Conservation (phyloP, 2,113 vertebrate species). For the Tauraco erythrolophus region DNA sequence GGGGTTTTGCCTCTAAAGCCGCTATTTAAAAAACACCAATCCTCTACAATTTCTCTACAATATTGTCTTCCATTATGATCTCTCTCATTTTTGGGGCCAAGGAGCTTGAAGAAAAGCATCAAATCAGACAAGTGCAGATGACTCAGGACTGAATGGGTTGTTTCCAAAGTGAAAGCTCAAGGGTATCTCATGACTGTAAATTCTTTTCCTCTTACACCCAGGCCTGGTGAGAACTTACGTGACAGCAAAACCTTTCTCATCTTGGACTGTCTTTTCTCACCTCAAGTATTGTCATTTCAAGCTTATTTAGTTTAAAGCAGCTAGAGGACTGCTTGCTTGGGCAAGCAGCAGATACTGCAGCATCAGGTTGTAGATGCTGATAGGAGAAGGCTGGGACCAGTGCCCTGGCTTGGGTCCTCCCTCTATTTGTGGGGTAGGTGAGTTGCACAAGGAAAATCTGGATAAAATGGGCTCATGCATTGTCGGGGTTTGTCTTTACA, state of each 20-base stretch:
- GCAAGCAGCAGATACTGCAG: background rate
- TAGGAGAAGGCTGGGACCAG: background rate
- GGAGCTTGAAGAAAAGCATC: background rate
- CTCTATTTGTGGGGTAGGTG: fast-evolving
- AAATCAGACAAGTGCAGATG: background rate
- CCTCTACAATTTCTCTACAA: background rate
- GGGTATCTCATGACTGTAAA: background rate
- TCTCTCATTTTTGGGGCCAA: background rate
- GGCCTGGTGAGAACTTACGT: background rate
- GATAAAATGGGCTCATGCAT: fast-evolving
- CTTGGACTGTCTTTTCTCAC: background rate
- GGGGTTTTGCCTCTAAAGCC: background rate
- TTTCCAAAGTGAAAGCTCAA: background rate
- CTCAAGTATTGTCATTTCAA: background rate
- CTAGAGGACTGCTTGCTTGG: background rate
- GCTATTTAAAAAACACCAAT: background rate
- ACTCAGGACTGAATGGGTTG: background rate
- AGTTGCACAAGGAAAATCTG: background rate
- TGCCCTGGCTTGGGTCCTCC: background rate
- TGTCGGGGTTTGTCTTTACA: background rate
- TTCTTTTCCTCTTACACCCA: background rate
- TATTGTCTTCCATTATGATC: background rate
- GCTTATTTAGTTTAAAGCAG: background rate
- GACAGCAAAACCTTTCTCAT: background rate
- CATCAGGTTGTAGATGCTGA: background rate